These are phyloP conservation scores for Cinclus cinclus DNA, from an alignment of 2,113 vertebrate genomes.

Conservation along the genomic window DNA sequence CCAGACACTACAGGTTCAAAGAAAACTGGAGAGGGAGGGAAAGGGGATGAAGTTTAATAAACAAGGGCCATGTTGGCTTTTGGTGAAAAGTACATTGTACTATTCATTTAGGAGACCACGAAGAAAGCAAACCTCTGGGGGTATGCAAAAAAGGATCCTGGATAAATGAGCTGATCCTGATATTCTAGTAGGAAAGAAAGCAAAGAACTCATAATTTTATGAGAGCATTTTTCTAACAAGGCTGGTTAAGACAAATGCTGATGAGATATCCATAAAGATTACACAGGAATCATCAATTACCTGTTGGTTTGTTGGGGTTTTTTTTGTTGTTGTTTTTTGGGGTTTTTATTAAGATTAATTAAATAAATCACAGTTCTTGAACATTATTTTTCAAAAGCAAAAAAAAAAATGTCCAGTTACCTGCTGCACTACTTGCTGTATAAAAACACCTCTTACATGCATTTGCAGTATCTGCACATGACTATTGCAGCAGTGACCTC, in stretches of 20 bases:
- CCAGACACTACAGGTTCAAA: not conserved
- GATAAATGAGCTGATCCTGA: slow-evolving; percentile 30
- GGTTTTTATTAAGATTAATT: not conserved
- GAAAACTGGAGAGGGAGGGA: not conserved
- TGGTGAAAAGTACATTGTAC: not conserved
- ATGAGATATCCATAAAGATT: slow-evolving; percentile 58
- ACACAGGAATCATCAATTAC: slow-evolving; percentile 53
- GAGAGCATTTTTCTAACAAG: slow-evolving; percentile 60
- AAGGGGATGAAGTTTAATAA: slow-evolving; percentile 2
- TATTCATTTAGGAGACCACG: not conserved
- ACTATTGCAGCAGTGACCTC: not conserved
- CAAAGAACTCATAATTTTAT: slow-evolving; percentile 64
- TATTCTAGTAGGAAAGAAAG: slow-evolving; percentile 29
- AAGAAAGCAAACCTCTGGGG: not conserved
- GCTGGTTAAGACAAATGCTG: slow-evolving; percentile 63
- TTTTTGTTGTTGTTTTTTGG: not conserved
- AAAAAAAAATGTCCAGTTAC: slow-evolving; percentile 29
- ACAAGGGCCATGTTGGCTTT: not conserved
- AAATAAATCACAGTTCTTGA: slow-evolving; percentile 48
- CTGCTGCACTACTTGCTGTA: not conserved
- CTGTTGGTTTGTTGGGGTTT: not conserved
- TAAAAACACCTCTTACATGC: not conserved
- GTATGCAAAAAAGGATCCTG: not conserved
- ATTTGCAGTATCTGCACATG: not conserved
- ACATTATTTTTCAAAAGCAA: slow-evolving; percentile 55